These are phyloP conservation scores for Caenorhabditis wallacei DNA, from an alignment of 2,888 invertebrate species.

Conservation along the genomic window DNA sequence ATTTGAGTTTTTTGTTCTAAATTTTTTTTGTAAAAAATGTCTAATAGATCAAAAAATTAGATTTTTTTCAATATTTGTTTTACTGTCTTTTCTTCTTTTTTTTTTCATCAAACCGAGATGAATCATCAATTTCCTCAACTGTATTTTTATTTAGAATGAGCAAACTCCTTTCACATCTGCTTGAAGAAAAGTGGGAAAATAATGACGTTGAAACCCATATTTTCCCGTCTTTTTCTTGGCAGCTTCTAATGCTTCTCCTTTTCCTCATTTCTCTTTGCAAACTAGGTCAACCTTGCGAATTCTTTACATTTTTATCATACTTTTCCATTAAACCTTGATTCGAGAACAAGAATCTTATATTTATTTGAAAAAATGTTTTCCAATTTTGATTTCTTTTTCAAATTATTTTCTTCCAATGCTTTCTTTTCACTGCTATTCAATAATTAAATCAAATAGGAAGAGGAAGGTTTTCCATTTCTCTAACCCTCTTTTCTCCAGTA, in stretches of 20 bases:
- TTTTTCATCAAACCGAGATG: too few relatives aligned
- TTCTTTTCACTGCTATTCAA: constrained; percentile 2
- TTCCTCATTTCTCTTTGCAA: constrained; percentile 13
- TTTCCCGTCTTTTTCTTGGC: constrained; percentile 7
- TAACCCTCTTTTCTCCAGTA: constrained; percentile 12
- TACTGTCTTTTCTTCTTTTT: too few relatives aligned
- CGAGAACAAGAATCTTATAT: too few relatives aligned
- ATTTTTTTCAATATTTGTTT: too few relatives aligned
- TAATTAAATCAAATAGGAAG: constrained; percentile 40
- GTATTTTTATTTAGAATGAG: neutral
- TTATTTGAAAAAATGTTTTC: too few relatives aligned
- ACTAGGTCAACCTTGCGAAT: constrained; percentile 21
- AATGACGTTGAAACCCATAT: constrained; percentile 25
- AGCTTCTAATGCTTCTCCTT: constrained; percentile 7
- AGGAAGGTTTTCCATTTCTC: constrained; percentile 11
- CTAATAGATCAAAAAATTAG: neutral
- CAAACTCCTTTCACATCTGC: neutral
- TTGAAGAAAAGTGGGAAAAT: neutral
- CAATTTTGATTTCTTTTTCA: neutral
- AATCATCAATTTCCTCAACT: too few relatives aligned
- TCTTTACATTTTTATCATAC: constrained; percentile 18
- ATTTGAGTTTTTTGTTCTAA: too few relatives aligned
- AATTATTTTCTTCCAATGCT: constrained; percentile 7
- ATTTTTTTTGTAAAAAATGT: too few relatives aligned
- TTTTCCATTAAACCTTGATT: too few relatives aligned